Conservation (phyloP, 1,140 invertebrate genomes). For the Euura saliciscinereae region DNA sequence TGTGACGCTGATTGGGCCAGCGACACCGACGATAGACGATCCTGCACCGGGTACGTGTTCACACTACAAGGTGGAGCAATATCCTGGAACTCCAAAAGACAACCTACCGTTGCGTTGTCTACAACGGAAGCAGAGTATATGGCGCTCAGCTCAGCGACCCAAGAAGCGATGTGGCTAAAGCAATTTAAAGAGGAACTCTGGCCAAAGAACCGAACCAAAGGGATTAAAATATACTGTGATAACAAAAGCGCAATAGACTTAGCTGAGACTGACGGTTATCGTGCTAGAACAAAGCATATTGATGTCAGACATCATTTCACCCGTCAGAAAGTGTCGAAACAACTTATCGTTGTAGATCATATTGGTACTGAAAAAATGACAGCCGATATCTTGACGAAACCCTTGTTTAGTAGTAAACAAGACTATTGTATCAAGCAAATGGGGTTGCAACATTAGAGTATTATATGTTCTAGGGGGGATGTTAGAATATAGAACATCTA, state of each 20-base stretch:
- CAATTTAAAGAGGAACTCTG: conserved; percentile 21
- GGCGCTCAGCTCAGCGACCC: no score
- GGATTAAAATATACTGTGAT: conserved; percentile 32
- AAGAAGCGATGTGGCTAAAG: conserved; percentile 35
- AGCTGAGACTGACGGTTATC: conserved; percentile 24
- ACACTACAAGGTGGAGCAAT: no score
- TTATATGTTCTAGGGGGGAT: not conserved
- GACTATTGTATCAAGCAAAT: not conserved
- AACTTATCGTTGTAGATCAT: conserved; percentile 32
- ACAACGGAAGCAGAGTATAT: no score
- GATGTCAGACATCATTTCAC: conserved; percentile 28
- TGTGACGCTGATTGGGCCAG: no score
- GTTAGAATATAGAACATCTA: not conserved
- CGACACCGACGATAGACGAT: no score
- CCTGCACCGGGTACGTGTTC: no score
- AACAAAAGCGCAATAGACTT: conserved; percentile 35
- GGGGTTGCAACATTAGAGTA: not conserved
- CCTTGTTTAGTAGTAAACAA: conserved; percentile 12
- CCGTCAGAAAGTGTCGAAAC: conserved; percentile 20
- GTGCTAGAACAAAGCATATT: conserved; percentile 37
- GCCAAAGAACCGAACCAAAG: not conserved
- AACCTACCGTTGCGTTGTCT: no score
- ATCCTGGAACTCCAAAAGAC: no score
- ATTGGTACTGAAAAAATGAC: conserved; percentile 33
- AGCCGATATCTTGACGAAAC: conserved; percentile 40